Base-by-base conservation (phyloP, 2,797 vertebrate species). In the Lacerta agilis region DNA sequence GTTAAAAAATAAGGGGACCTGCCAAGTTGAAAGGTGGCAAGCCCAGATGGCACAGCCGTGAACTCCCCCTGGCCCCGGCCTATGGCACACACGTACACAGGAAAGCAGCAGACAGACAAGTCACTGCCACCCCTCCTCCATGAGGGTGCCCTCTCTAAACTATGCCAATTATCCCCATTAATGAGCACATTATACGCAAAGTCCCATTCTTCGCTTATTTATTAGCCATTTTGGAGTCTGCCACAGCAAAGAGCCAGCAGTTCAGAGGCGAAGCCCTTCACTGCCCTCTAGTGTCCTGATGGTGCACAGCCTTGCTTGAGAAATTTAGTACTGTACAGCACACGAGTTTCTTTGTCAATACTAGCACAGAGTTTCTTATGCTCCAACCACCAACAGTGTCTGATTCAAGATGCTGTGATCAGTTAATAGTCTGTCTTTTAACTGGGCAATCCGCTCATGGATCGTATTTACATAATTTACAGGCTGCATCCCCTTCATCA, bases 201-300 rank as follows among this genome's bases (percentile, higher is more conserved):
- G 23, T 55, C 82, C 41, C 38, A 49, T 85, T 89, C 58, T 81
- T 55, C n/a, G 7, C 58, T 85, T 85, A 89, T 88, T 81, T 85
- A 88, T 80, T 85, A 85, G 78, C 25, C 69, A n/a, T 89, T 81
- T 67, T 85, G 58, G 87, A 75, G n/a, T 27, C 58, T 85, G 87
- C 55, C 81, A 73, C 66, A n/a, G 61, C 29, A 72, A 45, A 82
- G n/a, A 38, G 67, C 38, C 23, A 80, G 9, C 8, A 20, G 41
- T 76, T 81, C 33, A 66, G 23, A 85, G 55, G 15, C 45, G 61
- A 85, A 89, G 83, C 88, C 4, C 88, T 85, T 85, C 43, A 8
- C 43, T 89, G 88, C 69, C 83, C 88, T 89, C 88, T 81, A 67
- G 83, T 85, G 88, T 38, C 69, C 11, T 25, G 6, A 76, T n/a